Conservation (phyloP, 2,888 invertebrate species). For the Dorcus parallelipipedus region DNA sequence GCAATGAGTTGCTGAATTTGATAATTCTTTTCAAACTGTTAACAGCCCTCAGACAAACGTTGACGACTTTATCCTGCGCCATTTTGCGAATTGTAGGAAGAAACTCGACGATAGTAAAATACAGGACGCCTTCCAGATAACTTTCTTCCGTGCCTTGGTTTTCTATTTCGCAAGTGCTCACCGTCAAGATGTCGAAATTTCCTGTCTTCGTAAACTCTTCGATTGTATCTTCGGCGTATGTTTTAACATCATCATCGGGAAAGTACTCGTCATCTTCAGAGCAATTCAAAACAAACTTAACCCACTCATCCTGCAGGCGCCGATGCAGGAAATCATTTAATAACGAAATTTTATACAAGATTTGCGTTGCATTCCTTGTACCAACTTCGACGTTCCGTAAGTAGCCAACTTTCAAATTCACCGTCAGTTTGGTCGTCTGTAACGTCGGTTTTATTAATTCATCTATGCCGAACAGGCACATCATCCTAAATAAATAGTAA, state of each 20-base stretch:
- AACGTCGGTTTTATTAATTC: conserved; percentile 41
- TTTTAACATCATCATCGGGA: conserved; percentile 28
- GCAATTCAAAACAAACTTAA: conserved; percentile 17
- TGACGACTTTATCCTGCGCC: conserved; percentile 36
- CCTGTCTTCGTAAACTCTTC: conserved; percentile 31
- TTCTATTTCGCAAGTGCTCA: conserved; percentile 19
- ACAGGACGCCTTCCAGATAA: conserved; percentile 38
- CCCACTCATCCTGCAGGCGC: conserved; percentile 30
- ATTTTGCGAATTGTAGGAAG: conserved; percentile 32
- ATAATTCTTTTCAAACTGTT: conserved; percentile 33
- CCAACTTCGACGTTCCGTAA: conserved; percentile 7
- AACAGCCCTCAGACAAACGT: conserved; percentile 36
- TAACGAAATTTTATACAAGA: conserved; percentile 20
- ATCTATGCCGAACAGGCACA: conserved; percentile 40
- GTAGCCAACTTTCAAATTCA: background rate
- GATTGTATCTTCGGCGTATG: conserved; percentile 40
- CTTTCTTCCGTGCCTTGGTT: conserved; percentile 20
- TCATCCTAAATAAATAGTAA: conserved; percentile 39
- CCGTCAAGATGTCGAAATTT: conserved; percentile 12
- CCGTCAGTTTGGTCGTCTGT: conserved; percentile 5
- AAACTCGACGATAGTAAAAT: conserved; percentile 33
- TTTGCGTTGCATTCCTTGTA: conserved; percentile 8
- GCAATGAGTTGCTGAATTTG: conserved; percentile 28
- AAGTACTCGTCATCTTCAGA: conserved; percentile 29
- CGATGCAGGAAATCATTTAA: conserved; percentile 28